These are phyloP conservation scores for Nematolebias whitei DNA, from an alignment of 2,113 vertebrate genomes.

Conservation along the genomic window DNA sequence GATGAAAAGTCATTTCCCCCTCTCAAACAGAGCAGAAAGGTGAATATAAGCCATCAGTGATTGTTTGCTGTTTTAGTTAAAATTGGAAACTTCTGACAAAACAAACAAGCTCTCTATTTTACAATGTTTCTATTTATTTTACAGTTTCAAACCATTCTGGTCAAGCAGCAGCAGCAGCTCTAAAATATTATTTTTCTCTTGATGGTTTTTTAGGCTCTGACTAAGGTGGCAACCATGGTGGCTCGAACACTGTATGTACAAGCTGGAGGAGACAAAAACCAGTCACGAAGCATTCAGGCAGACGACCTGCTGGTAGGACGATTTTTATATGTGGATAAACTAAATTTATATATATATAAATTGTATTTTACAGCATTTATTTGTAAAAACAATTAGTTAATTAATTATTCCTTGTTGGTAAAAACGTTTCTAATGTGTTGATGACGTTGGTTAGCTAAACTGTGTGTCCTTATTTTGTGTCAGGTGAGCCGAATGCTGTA, in stretches of 20 bases:
- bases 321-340: not conserved
- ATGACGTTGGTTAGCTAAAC: too few species aligned
- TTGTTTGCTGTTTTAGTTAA: not conserved
- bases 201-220: constrained; percentile 78
- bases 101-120: not conserved
- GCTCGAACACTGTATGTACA: constrained; percentile 86
- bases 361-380: too few species aligned
- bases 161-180: not conserved
- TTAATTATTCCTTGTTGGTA: too few species aligned
- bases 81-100: not conserved
- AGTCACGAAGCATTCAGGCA: constrained; percentile 71
- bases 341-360: too few species aligned
- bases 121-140: constrained; percentile 3
- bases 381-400: too few species aligned
- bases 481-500: constrained; percentile 91
- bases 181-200: not conserved
- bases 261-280: constrained; percentile 78
- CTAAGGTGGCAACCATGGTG: constrained; percentile 86
- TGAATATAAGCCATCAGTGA: too few species aligned
- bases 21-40: too few species aligned
- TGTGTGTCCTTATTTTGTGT: not conserved
- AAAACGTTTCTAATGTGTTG: too few species aligned
- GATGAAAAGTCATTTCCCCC: too few species aligned
- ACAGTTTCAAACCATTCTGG: not conserved
- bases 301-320: constrained; percentile 83